phyloP scores from a whole-genome alignment of 2,797 vertebrate genomes.

The Typhlichthys subterraneus region DNA sequence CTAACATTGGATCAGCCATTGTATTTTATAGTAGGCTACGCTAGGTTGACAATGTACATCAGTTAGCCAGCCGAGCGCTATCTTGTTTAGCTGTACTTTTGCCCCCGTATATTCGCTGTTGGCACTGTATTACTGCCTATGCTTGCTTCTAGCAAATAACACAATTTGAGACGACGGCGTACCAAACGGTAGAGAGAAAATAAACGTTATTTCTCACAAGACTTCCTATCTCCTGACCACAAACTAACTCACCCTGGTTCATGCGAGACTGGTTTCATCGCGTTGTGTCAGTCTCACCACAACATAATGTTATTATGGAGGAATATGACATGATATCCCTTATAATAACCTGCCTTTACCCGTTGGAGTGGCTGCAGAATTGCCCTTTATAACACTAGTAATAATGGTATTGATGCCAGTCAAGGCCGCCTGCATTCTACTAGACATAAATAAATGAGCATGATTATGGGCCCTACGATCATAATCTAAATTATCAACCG shows the following conservation, averaged over 20 bases:
- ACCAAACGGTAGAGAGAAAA: no score
- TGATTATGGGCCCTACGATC: not conserved
- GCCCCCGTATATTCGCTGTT: no score
- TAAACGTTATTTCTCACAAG: no score
- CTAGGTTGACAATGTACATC: no score
- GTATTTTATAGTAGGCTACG: no score
- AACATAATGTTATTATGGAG: no score
- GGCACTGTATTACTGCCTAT: no score
- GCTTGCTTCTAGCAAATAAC: no score
- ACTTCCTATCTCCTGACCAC: slow-evolving; percentile 49
- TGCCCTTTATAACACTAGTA: slow-evolving; percentile 21
- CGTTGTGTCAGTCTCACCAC: not conserved
- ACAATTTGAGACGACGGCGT: no score
- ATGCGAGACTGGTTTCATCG: slow-evolving; percentile 35
- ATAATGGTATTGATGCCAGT: slow-evolving; percentile 31
- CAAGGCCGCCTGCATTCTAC: not conserved
- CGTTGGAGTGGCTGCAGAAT: slow-evolving; percentile 16
- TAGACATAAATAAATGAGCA: slow-evolving; percentile 29
- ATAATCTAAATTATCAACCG: slow-evolving; percentile 6
- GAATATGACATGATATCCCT: not conserved
- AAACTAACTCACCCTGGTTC: slow-evolving; percentile 51
- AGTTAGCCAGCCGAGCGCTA: no score
- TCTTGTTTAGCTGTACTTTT: no score
- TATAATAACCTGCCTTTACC: not conserved
- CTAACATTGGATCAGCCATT: no score